phyloP scores from a whole-genome alignment of 1,140 invertebrate species.

The Eueides isabella region DNA sequence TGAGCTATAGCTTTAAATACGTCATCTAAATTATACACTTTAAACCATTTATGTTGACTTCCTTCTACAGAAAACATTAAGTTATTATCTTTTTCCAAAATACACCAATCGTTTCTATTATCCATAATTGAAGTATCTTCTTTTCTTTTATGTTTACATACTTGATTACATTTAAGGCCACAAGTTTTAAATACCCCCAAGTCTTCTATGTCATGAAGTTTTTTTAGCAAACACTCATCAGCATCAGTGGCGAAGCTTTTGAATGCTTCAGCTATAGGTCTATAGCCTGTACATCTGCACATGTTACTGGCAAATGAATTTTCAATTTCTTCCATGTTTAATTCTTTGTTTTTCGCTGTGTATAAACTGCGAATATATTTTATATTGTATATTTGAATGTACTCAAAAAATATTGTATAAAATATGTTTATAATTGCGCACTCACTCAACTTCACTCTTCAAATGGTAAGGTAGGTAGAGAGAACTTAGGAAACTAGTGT shows the following conservation, averaged over 20 bases:
- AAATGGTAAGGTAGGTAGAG: too few relatives aligned
- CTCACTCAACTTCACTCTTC: too few relatives aligned
- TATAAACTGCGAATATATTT: slow-evolving; percentile 50
- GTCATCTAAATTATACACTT: slow-evolving; percentile 78
- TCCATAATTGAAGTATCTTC: not conserved
- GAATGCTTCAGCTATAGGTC: slow-evolving; percentile 91
- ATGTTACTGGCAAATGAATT: slow-evolving; percentile 91
- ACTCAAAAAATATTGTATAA: too few relatives aligned
- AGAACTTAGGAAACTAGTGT: too few relatives aligned
- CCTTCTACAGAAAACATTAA: slow-evolving; percentile 49
- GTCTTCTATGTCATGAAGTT: slow-evolving; percentile 82
- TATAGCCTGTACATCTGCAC: slow-evolving; percentile 94
- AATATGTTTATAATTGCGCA: too few relatives aligned
- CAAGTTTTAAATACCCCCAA: slow-evolving; percentile 54
- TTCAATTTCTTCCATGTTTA: slow-evolving; percentile 87
- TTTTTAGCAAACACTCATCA: slow-evolving; percentile 46
- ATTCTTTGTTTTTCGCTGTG: slow-evolving; percentile 67
- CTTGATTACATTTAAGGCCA: slow-evolving; percentile 47
- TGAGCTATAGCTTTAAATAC: slow-evolving; percentile 60
- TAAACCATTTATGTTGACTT: slow-evolving; percentile 78
- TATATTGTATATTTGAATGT: too few relatives aligned
- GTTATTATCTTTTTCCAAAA: slow-evolving; percentile 48
- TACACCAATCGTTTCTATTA: slow-evolving; percentile 53
- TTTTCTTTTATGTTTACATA: not conserved
- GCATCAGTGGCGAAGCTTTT: slow-evolving; percentile 60